Evolutionary conservation across 2,888 invertebrate species (phyloP), one percentile per base, ranked within the genome.

Genomic region (Clunio marinus): DNA sequence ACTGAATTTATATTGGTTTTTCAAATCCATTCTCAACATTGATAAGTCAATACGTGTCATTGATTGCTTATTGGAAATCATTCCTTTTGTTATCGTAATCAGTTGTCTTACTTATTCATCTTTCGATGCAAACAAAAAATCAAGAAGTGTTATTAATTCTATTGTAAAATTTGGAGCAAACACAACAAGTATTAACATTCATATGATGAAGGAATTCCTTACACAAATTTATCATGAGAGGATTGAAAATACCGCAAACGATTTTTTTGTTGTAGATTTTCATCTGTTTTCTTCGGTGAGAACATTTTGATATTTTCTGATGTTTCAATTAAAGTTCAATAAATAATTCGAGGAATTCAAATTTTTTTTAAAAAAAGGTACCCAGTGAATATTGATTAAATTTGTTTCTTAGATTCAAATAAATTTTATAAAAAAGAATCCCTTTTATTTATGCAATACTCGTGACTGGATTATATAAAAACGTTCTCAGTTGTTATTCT

Each of bases 101-200:
- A 55, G 24, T 24, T 66, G 13, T 32, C 35, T 66, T n/a, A 66
- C 20, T 66, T 55, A 32, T 35, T 66, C 66, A n/a, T 66, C 66
- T 22, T 66, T 55, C 24, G 51, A 66, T 55, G 22, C 13, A 10
- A 28, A 8, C 17, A n/a, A 17, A 13, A 22, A 45, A 32, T n/a
- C 13, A 15, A 51, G n/a, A 32, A 22, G 32, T 35, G 25, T 20
- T 3, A 24, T 55, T 24, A 55, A 24, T n/a, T 55, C 22, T 1
- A 27, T 24, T 7, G 1, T 35, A 5, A 55, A 66, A 20, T 20
- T 66, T 2, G 20, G 32, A 8, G 13, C 51, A 4, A 35, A 32
- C 1, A 55, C 51, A 22, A 55, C 51, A 35, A 66, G 35, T 22
- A n/a, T n/a, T 2, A 55, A 66, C 15, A 55, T 28, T 13, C 4